Percentiles rank a stretch among this genome's conserved stretches.
Evolutionary conservation across 2,113 vertebrate species (phyloP).

Genomic region (Gallinago media): DNA sequence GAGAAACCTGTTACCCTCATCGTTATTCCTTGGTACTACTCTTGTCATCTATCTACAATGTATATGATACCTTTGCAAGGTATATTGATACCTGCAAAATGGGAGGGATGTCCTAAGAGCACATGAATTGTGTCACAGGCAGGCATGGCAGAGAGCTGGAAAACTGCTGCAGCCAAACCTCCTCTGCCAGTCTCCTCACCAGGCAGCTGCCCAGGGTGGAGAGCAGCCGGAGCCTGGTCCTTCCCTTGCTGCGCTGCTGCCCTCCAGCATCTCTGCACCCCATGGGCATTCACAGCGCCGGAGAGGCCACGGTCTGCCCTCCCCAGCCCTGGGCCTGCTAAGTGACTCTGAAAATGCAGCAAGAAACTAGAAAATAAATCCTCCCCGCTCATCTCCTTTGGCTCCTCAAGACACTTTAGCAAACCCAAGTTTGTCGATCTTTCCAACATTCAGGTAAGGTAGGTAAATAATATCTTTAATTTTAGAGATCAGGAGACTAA

Average conservation of each 20-base stretch:
- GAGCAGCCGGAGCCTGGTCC: not conserved
- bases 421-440: not conserved
- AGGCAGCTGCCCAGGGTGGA: not conserved
- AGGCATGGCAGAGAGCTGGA: not conserved
- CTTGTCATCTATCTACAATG: not conserved
- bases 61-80: too few relatives aligned
- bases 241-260: not conserved
- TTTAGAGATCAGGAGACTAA: not conserved
- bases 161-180: not conserved
- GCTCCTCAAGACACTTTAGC: not conserved
- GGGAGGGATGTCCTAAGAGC: not conserved
- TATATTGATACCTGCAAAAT: not conserved
- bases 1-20: not conserved
- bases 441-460: not conserved
- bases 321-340: not conserved
- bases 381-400: not conserved
- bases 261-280: not conserved
- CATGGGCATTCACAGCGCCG: rapidly evolving
- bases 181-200: not conserved
- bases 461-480: not conserved
- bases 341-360: not conserved
- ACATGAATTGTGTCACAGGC: not conserved
- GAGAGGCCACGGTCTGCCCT: not conserved
- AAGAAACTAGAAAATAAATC: not conserved
- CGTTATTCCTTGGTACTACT: not conserved